Percentiles rank a stretch among this genome's conserved stretches.
Conservation (phyloP, 2,113 vertebrate species). For the Pteropus alecto region DNA sequence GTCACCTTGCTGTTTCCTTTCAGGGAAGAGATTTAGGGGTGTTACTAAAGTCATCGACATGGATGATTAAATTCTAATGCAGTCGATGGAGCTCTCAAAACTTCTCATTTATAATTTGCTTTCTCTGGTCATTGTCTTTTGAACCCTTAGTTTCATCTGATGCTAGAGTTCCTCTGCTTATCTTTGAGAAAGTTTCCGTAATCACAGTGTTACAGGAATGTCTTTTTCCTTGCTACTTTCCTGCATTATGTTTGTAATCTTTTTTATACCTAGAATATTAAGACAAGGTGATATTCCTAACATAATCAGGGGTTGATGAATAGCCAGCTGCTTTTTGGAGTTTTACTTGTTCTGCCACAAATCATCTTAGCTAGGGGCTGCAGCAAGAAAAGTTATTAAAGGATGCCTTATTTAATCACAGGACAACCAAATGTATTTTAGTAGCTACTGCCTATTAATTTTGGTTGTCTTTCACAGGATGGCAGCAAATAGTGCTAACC, state of each 20-base stretch:
- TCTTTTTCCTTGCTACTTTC: background rate
- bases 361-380: background rate
- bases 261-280: background rate
- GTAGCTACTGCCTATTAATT: background rate
- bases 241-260: background rate
- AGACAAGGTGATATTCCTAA: background rate
- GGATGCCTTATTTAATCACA: background rate
- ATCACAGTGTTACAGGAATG: background rate
- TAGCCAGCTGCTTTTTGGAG: background rate
- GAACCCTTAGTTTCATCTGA: constrained; percentile 2
- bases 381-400: background rate
- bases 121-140: background rate
- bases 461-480: constrained; percentile 6
- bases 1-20: background rate
- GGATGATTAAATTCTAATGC: background rate
- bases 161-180: background rate
- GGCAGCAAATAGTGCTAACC: background rate
- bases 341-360: background rate
- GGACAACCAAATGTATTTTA: background rate
- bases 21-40: background rate
- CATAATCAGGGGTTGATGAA: background rate
- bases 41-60: background rate
- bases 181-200: background rate
- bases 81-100: background rate
- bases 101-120: background rate